Evolutionary conservation across 2,797 vertebrate species (phyloP), one percentile per base, ranked within the genome.

Genomic region (Acipenser ruthenus): DNA sequence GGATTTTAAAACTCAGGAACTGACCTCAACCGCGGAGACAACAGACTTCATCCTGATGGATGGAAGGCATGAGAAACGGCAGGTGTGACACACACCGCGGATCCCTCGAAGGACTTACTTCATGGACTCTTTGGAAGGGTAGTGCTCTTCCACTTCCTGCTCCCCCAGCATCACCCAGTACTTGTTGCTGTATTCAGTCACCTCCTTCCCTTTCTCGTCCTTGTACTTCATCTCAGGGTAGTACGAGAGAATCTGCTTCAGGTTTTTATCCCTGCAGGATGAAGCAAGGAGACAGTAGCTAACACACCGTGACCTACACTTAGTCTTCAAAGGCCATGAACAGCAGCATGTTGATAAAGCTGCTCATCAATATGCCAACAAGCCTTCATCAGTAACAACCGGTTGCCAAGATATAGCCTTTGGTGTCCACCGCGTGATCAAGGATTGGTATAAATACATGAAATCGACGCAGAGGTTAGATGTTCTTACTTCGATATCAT

Each of bases 151-250:
- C 0, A 78, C 86, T 50, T 97, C 89, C 8, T 66, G 81, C 52
- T 95, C 92, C 5, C 80, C 84, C 75, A 97, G 84, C 96, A 99
- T 99, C 70, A 99, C 82, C 96, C 96, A 98, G 82, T 99, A 98
- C 77, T 96, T 98, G 85, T 99, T 99, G 74, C 75, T 85, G 77
- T 91, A 98, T 69, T 97, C 95, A 0, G 76, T 84, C 68, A 95
- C 89, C 67, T 94, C 90, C 79, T 95, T 97, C 68, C 96, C 95
- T 1, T 83, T 74, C 3, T 94, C 91, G 0, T 95, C 93, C 15
- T 78, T 62, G 0, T 87, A 77, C 78, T 92, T 92, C 82, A 99
- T 74, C 75, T 92, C 80, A 4, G 96, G 96, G 78, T 98, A 99
- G 73, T 87, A 97, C 7, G 73, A 77, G 13, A 95, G 10, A 0